A percentile compares a stretch with the other conserved stretches of the same genome.
phyloP scores from a whole-genome alignment of 2,113 vertebrate species.

The Corythornis madagascariensis region DNA sequence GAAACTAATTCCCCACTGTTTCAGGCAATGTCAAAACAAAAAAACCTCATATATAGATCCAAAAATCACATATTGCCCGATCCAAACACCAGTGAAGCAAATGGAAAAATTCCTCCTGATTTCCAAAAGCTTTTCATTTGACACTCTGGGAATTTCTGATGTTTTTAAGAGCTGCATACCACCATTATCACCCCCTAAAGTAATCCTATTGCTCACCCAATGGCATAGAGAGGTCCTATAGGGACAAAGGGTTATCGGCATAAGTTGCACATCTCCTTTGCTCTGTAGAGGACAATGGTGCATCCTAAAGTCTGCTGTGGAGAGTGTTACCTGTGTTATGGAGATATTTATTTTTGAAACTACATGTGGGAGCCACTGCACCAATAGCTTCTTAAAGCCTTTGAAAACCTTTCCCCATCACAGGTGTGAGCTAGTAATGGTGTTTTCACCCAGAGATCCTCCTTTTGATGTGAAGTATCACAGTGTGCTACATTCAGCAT shows the following conservation, averaged over 20 bases:
- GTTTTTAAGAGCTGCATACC: not conserved
- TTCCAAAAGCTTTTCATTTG: constrained; percentile 2
- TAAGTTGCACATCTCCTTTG: not conserved
- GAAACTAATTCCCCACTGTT: not conserved
- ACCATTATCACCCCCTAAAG: not conserved
- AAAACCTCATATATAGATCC: not conserved
- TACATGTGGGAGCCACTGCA: not conserved
- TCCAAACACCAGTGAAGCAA: not conserved
- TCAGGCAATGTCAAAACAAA: constrained; percentile 6
- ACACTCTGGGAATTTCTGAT: not conserved
- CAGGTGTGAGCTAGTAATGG: not conserved
- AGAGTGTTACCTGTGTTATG: not conserved
- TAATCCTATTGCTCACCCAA: not conserved
- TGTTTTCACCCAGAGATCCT: not conserved
- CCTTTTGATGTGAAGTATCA: not conserved
- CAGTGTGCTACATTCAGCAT: not conserved
- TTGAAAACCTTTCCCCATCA: not conserved
- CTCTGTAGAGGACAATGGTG: not conserved
- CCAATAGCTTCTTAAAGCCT: not conserved
- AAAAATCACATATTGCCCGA: not conserved
- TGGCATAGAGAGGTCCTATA: not conserved
- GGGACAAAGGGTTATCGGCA: not conserved
- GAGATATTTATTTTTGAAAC: not conserved
- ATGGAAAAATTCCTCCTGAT: not conserved
- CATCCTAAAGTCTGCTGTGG: not conserved